Percentiles rank a stretch among this genome's conserved stretches.
Conservation (phyloP, 1,140 invertebrate species). For the Polyergus mexicanus region DNA sequence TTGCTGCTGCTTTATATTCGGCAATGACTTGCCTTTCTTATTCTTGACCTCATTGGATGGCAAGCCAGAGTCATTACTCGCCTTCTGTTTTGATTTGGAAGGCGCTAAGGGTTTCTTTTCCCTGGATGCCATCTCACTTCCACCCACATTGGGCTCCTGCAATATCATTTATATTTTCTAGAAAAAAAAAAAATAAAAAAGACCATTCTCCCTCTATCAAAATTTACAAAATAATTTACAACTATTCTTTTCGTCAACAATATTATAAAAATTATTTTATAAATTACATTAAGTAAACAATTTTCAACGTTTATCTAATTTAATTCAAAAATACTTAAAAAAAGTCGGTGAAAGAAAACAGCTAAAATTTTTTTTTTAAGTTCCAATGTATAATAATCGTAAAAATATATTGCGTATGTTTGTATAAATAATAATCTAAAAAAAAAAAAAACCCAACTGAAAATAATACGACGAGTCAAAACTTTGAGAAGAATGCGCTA, state of each 20-base stretch:
- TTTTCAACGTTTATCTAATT: not conserved
- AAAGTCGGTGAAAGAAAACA: not conserved
- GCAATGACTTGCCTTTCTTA: conserved; percentile 80
- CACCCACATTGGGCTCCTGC: conserved; percentile 86
- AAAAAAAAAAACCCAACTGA: not conserved
- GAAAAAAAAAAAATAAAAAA: no score
- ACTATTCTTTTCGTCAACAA: not conserved
- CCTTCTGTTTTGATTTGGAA: conserved; percentile 85
- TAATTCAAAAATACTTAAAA: not conserved
- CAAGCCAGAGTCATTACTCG: conserved; percentile 82
- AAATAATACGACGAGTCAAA: conserved; percentile 36
- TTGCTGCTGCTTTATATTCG: conserved; percentile 80
- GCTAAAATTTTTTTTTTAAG: not conserved
- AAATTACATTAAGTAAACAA: not conserved
- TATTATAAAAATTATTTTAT: not conserved
- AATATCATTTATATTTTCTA: conserved; percentile 70
- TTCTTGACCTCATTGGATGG: conserved; percentile 78
- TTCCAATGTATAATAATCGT: not conserved
- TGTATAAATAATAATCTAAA: not conserved
- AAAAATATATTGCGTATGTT: not conserved
- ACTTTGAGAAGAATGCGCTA: not conserved
- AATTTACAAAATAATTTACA: conserved; percentile 13
- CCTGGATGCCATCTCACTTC: conserved; percentile 87
- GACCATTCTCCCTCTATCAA: not conserved
- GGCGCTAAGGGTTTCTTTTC: conserved; percentile 86